These are phyloP conservation scores for Chanos chanos DNA, from an alignment of 2,797 vertebrate species.

Conservation along the genomic window DNA sequence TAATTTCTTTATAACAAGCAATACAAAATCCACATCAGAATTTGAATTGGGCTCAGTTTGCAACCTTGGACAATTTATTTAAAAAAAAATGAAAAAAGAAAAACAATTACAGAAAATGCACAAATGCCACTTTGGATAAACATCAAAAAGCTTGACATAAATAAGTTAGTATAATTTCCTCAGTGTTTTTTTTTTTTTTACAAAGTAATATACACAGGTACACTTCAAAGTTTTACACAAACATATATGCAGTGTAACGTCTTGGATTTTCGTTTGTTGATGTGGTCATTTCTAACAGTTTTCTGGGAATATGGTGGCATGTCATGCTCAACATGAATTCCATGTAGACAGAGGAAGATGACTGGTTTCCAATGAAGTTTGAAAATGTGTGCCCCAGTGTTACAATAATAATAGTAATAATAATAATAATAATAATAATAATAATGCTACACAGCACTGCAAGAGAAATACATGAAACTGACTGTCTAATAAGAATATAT, in stretches of 20 bases:
- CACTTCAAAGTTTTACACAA: conserved; percentile 72
- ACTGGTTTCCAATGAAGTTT: conserved; percentile 64
- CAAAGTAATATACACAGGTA: conserved; percentile 64
- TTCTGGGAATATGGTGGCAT: conserved; percentile 62
- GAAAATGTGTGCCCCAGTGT: conserved; percentile 66
- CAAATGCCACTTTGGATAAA: conserved; percentile 86
- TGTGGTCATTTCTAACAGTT: conserved; percentile 50
- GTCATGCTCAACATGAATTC: conserved; percentile 73
- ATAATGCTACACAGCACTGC: conserved; percentile 55
- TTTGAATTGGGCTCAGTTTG: conserved; percentile 92
- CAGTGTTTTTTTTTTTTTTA: conserved; percentile 94
- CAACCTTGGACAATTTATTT: conserved; percentile 76
- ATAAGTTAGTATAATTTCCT: conserved; percentile 99
- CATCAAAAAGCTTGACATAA: conserved; percentile 86
- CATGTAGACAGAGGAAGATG: conserved; percentile 54
- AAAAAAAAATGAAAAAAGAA: conserved; percentile 72
- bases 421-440: neutral
- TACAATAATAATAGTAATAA: conserved; percentile 44
- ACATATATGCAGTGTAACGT: conserved; percentile 65
- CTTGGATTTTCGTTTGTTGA: conserved; percentile 26
- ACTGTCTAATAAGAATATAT: conserved; percentile 9
- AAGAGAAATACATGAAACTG: conserved; percentile 28
- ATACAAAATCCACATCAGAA: conserved; percentile 74
- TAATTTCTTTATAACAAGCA: conserved; percentile 66
- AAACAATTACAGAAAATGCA: conserved; percentile 86